These are phyloP conservation scores for Gymnocephalus cernua DNA, from an alignment of 2,113 vertebrate species.

Conservation along the genomic window DNA sequence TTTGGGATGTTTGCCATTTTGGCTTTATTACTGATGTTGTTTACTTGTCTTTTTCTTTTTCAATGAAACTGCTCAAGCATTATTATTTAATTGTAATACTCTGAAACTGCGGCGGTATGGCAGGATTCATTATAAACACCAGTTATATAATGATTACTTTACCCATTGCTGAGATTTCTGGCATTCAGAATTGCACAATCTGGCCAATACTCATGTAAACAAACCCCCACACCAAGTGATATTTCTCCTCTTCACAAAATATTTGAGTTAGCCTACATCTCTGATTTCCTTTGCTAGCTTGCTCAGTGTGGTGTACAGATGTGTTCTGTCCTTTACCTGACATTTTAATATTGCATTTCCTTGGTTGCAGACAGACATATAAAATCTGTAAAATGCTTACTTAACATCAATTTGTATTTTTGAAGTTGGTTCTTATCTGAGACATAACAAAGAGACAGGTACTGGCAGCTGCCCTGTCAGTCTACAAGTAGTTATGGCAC, in stretches of 20 bases:
- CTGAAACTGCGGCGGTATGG: neutral
- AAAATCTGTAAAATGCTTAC: neutral
- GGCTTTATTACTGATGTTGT: neutral
- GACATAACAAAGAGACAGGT: slow-evolving; percentile 39
- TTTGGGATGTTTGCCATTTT: neutral
- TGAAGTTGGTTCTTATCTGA: slow-evolving; percentile 39
- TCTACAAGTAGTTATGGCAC: slow-evolving; percentile 39
- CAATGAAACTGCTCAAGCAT: no score
- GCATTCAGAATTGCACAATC: slow-evolving; percentile 12
- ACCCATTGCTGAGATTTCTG: slow-evolving; percentile 25
- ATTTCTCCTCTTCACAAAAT: neutral
- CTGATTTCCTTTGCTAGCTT: neutral
- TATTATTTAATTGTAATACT: neutral
- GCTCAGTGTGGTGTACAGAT: neutral
- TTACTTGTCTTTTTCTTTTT: neutral
- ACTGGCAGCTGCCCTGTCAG: slow-evolving; percentile 48
- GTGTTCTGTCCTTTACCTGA: slow-evolving; percentile 4
- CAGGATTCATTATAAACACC: slow-evolving; percentile 17
- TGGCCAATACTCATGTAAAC: slow-evolving; percentile 16
- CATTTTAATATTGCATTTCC: slow-evolving; percentile 1
- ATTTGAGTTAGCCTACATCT: neutral
- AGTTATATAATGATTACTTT: slow-evolving; percentile 21
- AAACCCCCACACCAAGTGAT: slow-evolving; percentile 3
- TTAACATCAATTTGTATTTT: slow-evolving; percentile 43
- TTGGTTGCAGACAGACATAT: neutral